Evolutionary conservation across 2,113 vertebrate genomes (phyloP).

Genomic region (Micronycteris hirsuta): DNA sequence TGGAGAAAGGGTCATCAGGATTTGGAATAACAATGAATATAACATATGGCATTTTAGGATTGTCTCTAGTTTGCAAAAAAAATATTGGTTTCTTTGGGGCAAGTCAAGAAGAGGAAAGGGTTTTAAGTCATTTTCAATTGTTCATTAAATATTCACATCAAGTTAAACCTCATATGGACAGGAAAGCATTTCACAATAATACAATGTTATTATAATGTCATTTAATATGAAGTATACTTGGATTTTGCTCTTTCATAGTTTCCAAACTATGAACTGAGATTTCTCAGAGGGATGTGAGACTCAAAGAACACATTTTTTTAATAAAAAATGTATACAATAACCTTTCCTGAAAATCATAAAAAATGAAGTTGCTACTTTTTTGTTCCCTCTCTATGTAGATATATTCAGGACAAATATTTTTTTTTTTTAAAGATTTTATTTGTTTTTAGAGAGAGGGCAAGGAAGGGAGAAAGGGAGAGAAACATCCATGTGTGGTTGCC

Average conservation of each 20-base stretch:
- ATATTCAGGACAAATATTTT: neutral
- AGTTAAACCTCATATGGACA: neutral
- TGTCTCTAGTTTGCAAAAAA: constrained; percentile 20
- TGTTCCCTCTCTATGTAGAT: neutral
- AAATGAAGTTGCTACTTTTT: neutral
- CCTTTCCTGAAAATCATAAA: neutral
- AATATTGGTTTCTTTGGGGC: neutral
- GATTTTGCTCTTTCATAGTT: neutral
- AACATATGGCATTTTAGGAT: neutral
- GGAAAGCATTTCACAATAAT: neutral
- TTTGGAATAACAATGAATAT: neutral
- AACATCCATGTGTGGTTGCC: no score
- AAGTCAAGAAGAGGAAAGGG: neutral
- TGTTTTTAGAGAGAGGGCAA: no score
- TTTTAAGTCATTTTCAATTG: neutral
- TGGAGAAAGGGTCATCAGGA: neutral
- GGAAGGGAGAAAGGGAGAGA: no score
- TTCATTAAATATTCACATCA: neutral
- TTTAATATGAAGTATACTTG: neutral
- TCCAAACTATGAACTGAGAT: neutral
- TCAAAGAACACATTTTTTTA: neutral
- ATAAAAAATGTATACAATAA: neutral
- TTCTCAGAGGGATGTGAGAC: neutral
- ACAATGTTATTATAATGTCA: neutral
- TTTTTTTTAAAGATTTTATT: neutral